Evolutionary conservation across 2,888 invertebrate genomes (phyloP), one percentile per base, ranked within the genome.

Genomic region (Chymomyza amoena): DNA sequence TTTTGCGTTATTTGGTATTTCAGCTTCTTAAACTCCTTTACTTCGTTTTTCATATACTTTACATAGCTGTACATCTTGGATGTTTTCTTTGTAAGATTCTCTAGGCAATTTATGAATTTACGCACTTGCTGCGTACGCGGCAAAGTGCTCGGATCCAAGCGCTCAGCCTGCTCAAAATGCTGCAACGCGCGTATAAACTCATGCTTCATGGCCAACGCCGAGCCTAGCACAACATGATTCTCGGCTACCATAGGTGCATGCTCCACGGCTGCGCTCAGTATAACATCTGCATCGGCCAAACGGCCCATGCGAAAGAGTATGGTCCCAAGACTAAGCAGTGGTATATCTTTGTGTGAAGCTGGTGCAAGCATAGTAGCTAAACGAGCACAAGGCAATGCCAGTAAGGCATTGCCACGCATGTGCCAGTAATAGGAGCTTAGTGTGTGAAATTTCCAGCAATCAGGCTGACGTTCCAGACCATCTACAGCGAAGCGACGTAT

Each of bases 401-500:
- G 83, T 61, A 82, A 68, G 0, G 90, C 91, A 72, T 90, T 88
- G 10, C 91, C 91, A 3, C 84, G 85, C 81, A 91, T 87, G 0
- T 91, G 90, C 91, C 91, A 91, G 68, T 90, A 91, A 63, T 90
- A 91, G 0, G 91, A 91, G 69, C 89, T 87, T 1, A 91, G 64
- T 6, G 90, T 90, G 67, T 91, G 90, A 64, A 89, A 90, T 61
- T 90, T 90, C 91, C 91, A 91, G 0, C 91, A 90, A 1, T 76
- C 73, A 3, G 90, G 90, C 72, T 89, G 87, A 32, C 83, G 87
- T 57, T 85, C 85, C 16, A 88, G 73, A 0, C 90, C 91, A 18
- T 88, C 85, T 1, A 85, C 28, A 0, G 89, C 82, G 36, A 82
- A 78, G 7, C 82, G 80, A 1, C 87, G 85, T 5, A 88, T 79